These are phyloP conservation scores for Leptinotarsa tumamoca DNA, from an alignment of 2,888 invertebrate genomes.

Conservation along the genomic window DNA sequence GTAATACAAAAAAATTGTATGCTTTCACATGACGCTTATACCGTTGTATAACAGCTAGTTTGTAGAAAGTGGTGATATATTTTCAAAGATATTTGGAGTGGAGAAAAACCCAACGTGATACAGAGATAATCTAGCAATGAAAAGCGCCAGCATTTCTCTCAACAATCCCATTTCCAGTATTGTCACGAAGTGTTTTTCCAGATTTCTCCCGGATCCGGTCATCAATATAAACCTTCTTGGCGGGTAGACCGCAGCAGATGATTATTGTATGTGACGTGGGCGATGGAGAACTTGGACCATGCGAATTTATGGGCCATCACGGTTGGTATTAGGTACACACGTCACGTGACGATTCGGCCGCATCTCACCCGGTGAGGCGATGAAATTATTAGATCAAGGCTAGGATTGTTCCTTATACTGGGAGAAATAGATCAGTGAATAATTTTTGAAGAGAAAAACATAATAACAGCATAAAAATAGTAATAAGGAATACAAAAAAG, in stretches of 20 bases:
- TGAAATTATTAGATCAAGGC: conserved; percentile 7
- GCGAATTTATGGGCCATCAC: conserved; percentile 7
- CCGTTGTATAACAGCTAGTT: too few relatives aligned
- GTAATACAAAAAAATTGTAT: too few relatives aligned
- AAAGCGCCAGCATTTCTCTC: conserved; percentile 1
- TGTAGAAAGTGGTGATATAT: too few relatives aligned
- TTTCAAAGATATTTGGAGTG: background rate
- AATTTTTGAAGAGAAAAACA: too few relatives aligned
- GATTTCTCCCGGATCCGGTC: background rate
- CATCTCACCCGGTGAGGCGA: background rate
- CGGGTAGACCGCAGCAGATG: conserved; percentile 8
- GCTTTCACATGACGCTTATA: too few relatives aligned
- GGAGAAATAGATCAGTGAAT: too few relatives aligned
- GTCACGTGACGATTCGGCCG: conserved; percentile 9
- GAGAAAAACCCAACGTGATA: background rate
- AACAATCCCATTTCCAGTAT: conserved; percentile 10
- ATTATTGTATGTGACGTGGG: conserved; percentile 10
- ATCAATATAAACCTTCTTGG: conserved; percentile 17
- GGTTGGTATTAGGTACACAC: conserved; percentile 8
- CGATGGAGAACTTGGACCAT: background rate
- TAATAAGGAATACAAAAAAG: too few relatives aligned
- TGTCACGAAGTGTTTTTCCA: conserved; percentile 4
- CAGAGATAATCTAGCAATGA: background rate
- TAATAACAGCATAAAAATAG: too few relatives aligned
- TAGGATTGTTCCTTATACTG: background rate